Evolutionary conservation across 1,140 invertebrate species (phyloP), one percentile per base, ranked within the genome.

Genomic region (Sycophila sp.): DNA sequence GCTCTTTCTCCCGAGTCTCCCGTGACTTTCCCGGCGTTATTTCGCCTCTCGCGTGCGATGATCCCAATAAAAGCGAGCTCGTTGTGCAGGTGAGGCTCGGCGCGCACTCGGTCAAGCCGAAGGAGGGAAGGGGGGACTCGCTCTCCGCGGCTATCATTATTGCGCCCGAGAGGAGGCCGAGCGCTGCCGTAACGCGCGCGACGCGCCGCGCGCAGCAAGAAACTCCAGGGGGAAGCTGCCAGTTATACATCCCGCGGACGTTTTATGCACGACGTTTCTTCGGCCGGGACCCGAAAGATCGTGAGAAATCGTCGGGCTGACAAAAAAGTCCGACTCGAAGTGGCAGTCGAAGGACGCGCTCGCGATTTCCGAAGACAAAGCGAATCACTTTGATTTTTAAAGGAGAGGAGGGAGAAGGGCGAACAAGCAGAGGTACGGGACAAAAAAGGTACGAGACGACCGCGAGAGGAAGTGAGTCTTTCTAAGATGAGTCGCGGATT

Each of bases 241-340:
- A 28, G 30, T 24, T n/a, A n/a, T 24, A 38, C 15, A 15, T 47
- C 22, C 13, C 7, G 15, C 4, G 28, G 22, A 30, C 15, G 51
- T 30, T 67, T 66, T 59, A 55, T 51, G 69, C 60, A 40, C 19
- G 32, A 65, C 10, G 11, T 58, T 53, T 63, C 47, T 36, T 63
- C 59, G 36, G 32, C 24, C 60, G 56, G 55, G 51, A 51, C 55
- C 70, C 70, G 36, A 62, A 62, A 72, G 55, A 72, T 72, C 70
- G 70, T 72, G 70, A 72, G 70, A 72, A 72, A 72, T 72, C 63
- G 56, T n/a, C 24, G 13, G 6, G 4, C 66, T 60, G 60, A 42
- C 60, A 71, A 65, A 71, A 71, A 69, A 60, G 34, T 13, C 19
- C 22, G 67, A 19, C 45, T 49, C 56, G 66, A 60, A 28, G 24